phyloP scores from a whole-genome alignment of 2,113 vertebrate genomes.

The Ceuthmochares aereus region DNA sequence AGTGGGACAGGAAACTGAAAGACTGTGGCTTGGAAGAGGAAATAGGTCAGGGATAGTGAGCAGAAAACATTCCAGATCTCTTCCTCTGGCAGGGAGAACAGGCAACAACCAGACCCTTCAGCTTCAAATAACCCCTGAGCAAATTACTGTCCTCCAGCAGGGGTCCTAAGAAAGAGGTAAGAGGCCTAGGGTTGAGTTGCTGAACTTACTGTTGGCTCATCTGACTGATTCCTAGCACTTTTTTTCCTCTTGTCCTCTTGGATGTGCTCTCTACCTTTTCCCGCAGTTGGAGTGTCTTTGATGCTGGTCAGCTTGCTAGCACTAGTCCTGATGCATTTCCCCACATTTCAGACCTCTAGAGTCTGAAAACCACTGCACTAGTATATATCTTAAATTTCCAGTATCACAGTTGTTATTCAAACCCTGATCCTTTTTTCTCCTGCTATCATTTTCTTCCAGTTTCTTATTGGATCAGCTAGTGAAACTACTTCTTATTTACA shows the following conservation, averaged over 20 bases:
- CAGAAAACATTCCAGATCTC: neutral
- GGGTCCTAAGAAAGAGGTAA: neutral
- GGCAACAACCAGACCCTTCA: neutral
- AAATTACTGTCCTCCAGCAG: neutral
- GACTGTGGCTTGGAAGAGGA: neutral
- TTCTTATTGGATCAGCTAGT: neutral
- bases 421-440: neutral
- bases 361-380: neutral
- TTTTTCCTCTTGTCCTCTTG: neutral
- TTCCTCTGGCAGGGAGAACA: neutral
- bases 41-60: neutral
- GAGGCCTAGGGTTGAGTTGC: neutral
- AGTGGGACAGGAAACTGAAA: neutral
- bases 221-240: neutral
- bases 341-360: neutral
- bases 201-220: neutral
- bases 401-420: neutral
- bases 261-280: neutral
- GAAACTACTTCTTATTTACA: neutral
- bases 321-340: neutral
- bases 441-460: neutral
- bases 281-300: neutral
- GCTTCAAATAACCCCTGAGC: neutral
- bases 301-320: neutral
- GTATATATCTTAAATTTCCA: neutral